Conservation (phyloP, 2,113 vertebrate species). For the Sisor rabdophorus region DNA sequence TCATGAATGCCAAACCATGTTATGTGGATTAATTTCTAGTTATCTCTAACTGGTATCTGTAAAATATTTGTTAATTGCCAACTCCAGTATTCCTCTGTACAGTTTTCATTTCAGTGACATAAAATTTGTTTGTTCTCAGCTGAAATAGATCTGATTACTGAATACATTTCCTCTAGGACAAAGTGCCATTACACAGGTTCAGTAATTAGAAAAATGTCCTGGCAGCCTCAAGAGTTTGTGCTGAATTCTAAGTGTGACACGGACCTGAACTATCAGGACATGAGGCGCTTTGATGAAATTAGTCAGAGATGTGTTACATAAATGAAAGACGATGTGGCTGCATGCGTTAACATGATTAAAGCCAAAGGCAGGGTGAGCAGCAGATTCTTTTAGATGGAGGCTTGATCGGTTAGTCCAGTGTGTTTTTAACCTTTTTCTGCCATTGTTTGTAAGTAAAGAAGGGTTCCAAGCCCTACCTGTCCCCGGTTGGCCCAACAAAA, state of each 20-base stretch:
- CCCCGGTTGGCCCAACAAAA: too few relatives aligned
- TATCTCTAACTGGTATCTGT: not conserved
- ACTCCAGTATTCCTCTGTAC: not conserved
- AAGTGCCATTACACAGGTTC: constrained; percentile 3
- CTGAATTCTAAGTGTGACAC: constrained; percentile 17
- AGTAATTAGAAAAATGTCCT: constrained; percentile 32
- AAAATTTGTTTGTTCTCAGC: not conserved
- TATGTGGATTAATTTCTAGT: not conserved
- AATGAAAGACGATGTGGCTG: constrained; percentile 18
- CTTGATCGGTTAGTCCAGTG: constrained; percentile 13
- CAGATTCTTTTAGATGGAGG: constrained; percentile 41
- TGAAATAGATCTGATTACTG: constrained; percentile 29
- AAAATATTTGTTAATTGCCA: not conserved
- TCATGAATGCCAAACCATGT: not conserved
- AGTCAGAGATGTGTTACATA: constrained; percentile 34
- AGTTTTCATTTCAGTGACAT: not conserved
- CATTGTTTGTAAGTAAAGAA: too few relatives aligned
- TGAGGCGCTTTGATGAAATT: constrained; percentile 34
- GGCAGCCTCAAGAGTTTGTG: not conserved
- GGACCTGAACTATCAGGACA: constrained; percentile 21
- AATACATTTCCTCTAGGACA: not conserved
- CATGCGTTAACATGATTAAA: constrained; percentile 43
- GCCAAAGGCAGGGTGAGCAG: constrained; percentile 13
- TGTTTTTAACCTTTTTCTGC: not conserved
- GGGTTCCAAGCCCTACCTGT: too few relatives aligned